A percentile compares a stretch with the other conserved stretches of the same genome.
Conservation (phyloP, 2,797 vertebrate genomes). For the Cirrhinus mrigala region DNA sequence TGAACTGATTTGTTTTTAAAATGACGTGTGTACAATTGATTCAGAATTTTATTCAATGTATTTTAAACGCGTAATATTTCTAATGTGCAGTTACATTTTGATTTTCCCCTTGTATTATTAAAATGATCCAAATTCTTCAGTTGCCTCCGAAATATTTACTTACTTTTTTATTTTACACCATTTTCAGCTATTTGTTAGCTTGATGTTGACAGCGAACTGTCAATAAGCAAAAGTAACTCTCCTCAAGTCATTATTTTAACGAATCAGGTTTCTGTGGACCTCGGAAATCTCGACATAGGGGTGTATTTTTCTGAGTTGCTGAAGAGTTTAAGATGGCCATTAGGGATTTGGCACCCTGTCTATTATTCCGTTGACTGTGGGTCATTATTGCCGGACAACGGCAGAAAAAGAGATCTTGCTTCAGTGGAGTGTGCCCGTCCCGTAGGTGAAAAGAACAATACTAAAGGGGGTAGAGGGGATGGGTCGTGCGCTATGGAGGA, state of each 20-base stretch:
- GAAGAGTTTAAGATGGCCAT: slow-evolving; percentile 52
- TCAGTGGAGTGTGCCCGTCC: slow-evolving; percentile 64
- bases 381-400: slow-evolving; percentile 59
- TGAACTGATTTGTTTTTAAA: neutral
- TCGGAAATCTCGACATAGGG: neutral
- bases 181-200: neutral
- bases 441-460: slow-evolving; percentile 50
- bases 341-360: slow-evolving; percentile 58
- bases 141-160: neutral
- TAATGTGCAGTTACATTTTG: neutral
- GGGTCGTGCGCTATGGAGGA: slow-evolving; percentile 29
- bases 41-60: neutral
- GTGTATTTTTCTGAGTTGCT: slow-evolving; percentile 22
- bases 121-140: too few relatives aligned
- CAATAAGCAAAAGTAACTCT: neutral
- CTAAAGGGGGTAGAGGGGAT: slow-evolving; percentile 27
- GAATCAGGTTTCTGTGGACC: neutral
- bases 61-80: neutral
- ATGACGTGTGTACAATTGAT: neutral
- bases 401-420: slow-evolving; percentile 60
- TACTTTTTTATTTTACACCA: neutral
- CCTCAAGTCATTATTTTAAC: neutral
- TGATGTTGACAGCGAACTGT: neutral
- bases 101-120: neutral
- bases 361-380: slow-evolving; percentile 58